phyloP scores from a whole-genome alignment of 2,113 vertebrate genomes.

The Peromyscus leucopus region DNA sequence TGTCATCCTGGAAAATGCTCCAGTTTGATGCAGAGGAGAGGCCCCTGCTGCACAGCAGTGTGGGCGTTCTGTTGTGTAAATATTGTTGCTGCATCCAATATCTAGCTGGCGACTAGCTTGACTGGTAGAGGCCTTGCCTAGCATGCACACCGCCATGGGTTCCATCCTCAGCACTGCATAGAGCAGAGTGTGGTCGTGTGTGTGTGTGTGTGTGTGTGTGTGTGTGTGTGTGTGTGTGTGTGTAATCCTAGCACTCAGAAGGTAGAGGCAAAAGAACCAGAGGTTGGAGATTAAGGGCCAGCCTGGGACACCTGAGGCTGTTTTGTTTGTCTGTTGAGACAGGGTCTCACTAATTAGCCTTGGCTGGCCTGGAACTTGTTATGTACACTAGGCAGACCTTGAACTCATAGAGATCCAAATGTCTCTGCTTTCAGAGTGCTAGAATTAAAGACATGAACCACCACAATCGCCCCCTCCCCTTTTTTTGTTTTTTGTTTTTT shows the following conservation, averaged over 20 bases:
- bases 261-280: neutral
- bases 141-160: neutral
- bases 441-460: neutral
- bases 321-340: neutral
- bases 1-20: neutral
- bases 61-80: conserved; percentile 4
- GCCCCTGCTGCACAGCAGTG: neutral
- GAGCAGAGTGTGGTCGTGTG: neutral
- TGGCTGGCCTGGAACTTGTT: neutral
- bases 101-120: neutral
- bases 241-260: neutral
- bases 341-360: neutral
- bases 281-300: neutral
- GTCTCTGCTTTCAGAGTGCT: neutral
- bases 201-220: neutral
- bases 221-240: neutral
- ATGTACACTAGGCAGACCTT: neutral
- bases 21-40: neutral
- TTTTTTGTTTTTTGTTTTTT: neutral
- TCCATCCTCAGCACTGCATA: neutral
- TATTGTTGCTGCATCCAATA: neutral
- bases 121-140: neutral
- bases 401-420: neutral
- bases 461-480: neutral
- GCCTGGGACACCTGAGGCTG: neutral